Conservation (phyloP, 2,888 invertebrate genomes). For the Tholera decimalis region DNA sequence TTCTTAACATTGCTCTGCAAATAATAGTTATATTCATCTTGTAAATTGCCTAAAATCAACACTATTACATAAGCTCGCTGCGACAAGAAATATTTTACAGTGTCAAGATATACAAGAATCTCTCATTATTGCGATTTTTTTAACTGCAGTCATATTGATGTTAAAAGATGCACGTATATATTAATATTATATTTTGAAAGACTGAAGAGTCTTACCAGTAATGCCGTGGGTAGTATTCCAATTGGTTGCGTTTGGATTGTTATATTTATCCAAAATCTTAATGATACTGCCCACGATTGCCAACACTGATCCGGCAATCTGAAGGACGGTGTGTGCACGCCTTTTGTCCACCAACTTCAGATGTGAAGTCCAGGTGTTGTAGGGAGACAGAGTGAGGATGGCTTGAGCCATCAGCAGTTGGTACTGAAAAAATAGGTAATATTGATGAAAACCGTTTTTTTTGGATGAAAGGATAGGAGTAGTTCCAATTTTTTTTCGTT, state of each 20-base stretch:
- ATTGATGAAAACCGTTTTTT: neutral
- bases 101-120: too few species aligned
- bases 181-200: neutral
- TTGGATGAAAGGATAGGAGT: too few species aligned
- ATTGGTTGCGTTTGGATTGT: conserved; percentile 51
- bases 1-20: too few species aligned
- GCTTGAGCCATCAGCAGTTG: conserved; percentile 85
- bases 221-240: conserved; percentile 81
- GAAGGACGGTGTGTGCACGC: conserved; percentile 81
- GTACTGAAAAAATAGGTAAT: conserved; percentile 71
- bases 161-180: too few species aligned
- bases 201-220: conserved; percentile 68
- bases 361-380: conserved; percentile 80
- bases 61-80: too few species aligned
- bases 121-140: too few species aligned
- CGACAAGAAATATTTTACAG: too few species aligned
- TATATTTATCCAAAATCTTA: conserved; percentile 73
- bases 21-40: too few species aligned
- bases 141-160: too few species aligned
- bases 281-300: conserved; percentile 80
- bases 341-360: conserved; percentile 79
- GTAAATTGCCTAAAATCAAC: too few species aligned
- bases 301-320: conserved; percentile 78
- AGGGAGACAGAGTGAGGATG: conserved; percentile 77
- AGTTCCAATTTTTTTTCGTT: too few species aligned